phyloP scores from a whole-genome alignment of 2,113 vertebrate genomes.

The Prunella himalayana region DNA sequence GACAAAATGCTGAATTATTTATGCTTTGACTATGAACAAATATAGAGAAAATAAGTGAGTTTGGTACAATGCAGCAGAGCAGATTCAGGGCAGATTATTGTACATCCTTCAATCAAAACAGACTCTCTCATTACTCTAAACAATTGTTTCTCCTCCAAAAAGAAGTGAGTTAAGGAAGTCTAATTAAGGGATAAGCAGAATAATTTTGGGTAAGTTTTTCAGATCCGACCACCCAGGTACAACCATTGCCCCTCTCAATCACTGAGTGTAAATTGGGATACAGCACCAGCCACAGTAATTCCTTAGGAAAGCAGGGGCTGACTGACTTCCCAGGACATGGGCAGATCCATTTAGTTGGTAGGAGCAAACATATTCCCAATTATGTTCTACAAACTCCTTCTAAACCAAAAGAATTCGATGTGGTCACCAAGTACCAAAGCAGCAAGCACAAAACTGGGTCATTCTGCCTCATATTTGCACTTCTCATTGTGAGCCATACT shows the following conservation, averaged over 20 bases:
- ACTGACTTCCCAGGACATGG: not conserved
- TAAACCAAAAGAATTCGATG: not conserved
- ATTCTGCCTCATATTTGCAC: not conserved
- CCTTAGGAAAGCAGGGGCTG: not conserved
- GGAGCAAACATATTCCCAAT: not conserved
- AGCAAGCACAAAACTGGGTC: not conserved
- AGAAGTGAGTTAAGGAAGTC: not conserved
- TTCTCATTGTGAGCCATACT: not conserved
- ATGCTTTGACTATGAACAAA: conserved; percentile 53
- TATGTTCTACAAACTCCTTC: not conserved
- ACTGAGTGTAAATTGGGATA: no score
- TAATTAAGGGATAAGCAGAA: not conserved
- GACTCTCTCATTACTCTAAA: not conserved
- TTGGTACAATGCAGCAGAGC: conserved; percentile 1
- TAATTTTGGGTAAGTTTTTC: no score
- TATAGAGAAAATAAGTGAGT: conserved; percentile 40
- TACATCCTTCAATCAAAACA: conserved; percentile 13
- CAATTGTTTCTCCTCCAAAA: not conserved
- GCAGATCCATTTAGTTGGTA: not conserved
- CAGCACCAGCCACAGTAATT: not conserved
- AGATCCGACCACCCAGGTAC: no score
- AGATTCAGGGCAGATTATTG: conserved; percentile 3
- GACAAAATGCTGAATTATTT: conserved; percentile 54
- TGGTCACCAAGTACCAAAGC: not conserved
- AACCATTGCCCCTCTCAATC: no score